Base-by-base conservation (phyloP, 1,140 invertebrate genomes). In the Pachyrhynchus sulphureomaculatus region DNA sequence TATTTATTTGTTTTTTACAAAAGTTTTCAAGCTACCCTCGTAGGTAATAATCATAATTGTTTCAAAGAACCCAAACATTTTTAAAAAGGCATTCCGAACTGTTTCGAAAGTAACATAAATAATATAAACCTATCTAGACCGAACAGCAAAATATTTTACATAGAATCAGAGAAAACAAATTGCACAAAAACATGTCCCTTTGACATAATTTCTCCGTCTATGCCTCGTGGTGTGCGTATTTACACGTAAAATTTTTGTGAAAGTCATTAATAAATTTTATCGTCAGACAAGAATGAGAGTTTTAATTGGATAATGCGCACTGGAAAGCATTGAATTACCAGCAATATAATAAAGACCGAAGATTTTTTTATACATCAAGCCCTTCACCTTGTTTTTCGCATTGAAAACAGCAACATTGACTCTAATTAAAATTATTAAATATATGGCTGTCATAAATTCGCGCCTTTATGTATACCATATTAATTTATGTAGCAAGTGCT, bases 281-380 rank as follows among this genome's bases (percentile, higher is more conserved):
- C 10, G 23, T 45, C 42, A 13, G 42, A 45, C 42, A 45, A 45
- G 42, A 20, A 45, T 13, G 9, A 21, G 42, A 17, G 18, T 23
- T 45, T 45, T 45, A 45, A 45, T 45, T 45, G 42, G 42, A 45
- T 45, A 45, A 45, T 45, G 8, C 13, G 18, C 4, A 45, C 42
- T 45, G 42, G 42, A 45, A 45, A 45, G 42, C 18, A 20, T 45
- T 20, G 23, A 45, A 45, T 45, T 45, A 45, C 18, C 12, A 45
- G 42, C 42, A 12, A 20, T 6, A 10, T 2, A 9, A 29, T 29
- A 29, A 6, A 29, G 26, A 29, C 12, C 26, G 26, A 29, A 10
- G 6, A 6, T 2, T 9, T 29, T 29, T 29, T 29, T 29, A 29
- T 10, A 29, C 12, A 29, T 29, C 13, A 41, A 41, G 13, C 37